phyloP scores from a whole-genome alignment of 2,113 vertebrate genomes.

The Hiodon alosoides region DNA sequence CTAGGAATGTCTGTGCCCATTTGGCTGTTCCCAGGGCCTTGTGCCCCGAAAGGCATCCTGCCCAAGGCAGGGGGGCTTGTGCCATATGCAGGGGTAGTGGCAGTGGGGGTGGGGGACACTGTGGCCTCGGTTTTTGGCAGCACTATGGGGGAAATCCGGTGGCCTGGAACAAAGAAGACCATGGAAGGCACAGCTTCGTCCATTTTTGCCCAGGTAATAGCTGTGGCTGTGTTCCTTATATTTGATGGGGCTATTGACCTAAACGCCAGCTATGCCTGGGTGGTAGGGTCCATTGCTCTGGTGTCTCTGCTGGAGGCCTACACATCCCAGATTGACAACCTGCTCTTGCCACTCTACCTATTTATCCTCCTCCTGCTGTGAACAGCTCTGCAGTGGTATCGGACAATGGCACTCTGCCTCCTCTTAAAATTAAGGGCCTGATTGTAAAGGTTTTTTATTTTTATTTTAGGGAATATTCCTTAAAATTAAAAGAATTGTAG shows the following conservation, averaged over 20 bases:
- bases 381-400: constrained; percentile 23
- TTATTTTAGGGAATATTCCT: neutral
- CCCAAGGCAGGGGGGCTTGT: constrained; percentile 74
- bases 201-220: constrained; percentile 91
- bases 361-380: constrained; percentile 86
- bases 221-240: constrained; percentile 89
- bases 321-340: constrained; percentile 92
- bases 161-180: constrained; percentile 96
- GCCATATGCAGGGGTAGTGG: constrained; percentile 86
- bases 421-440: neutral
- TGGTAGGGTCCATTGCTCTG: constrained; percentile 77
- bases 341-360: constrained; percentile 91
- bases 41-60: constrained; percentile 72
- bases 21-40: constrained; percentile 85
- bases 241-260: constrained; percentile 81
- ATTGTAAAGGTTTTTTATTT: neutral
- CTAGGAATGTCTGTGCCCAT: constrained; percentile 89
- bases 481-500: neutral
- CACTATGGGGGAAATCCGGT: constrained; percentile 84
- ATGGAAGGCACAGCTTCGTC: constrained; percentile 91
- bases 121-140: constrained; percentile 87
- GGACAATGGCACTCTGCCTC: neutral
- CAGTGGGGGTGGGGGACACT: constrained; percentile 89
- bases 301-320: constrained; percentile 92
- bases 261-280: constrained; percentile 86